Conservation (phyloP, 2,113 vertebrate species). For the Lagopus muta region DNA sequence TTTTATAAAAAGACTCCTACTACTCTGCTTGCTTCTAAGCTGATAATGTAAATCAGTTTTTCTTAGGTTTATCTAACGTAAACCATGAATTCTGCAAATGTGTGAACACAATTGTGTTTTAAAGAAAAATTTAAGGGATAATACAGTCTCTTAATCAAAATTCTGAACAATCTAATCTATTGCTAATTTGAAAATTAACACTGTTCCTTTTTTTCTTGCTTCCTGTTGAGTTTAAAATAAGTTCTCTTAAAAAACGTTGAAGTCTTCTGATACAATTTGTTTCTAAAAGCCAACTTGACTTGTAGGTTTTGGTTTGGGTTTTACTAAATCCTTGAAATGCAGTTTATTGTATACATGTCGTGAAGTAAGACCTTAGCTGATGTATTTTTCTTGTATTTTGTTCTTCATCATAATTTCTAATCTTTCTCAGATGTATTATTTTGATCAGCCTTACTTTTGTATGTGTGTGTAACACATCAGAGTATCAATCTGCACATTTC, state of each 20-base stretch:
- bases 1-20: neutral
- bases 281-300: neutral
- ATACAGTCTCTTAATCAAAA: neutral
- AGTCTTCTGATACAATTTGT: conserved; percentile 10
- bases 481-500: neutral
- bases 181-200: conserved; percentile 3
- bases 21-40: neutral
- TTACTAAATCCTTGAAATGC: neutral
- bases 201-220: neutral
- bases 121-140: neutral
- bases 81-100: neutral
- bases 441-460: neutral
- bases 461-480: neutral
- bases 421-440: neutral
- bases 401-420: neutral
- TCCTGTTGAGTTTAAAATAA: conserved; percentile 4
- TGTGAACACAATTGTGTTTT: neutral
- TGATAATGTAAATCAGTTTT: neutral
- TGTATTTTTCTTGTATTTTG: neutral
- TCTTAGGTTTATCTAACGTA: neutral
- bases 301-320: neutral
- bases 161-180: neutral
- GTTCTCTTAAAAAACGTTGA: neutral
- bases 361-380: neutral
- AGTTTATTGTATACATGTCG: neutral